Conservation (phyloP, 2,797 vertebrate genomes). For the Craterocephalus amniculus region DNA sequence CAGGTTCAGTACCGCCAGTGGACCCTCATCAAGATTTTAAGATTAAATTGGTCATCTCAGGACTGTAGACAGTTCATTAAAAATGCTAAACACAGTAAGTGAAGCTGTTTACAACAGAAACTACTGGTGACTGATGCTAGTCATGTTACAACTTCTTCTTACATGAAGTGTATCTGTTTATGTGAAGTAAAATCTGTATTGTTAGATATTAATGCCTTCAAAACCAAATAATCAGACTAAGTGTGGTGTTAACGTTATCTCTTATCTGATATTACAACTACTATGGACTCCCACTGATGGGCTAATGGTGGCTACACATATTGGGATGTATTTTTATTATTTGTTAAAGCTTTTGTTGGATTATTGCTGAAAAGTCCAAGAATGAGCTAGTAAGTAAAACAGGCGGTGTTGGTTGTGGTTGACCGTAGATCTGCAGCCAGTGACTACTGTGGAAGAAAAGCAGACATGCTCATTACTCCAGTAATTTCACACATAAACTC, state of each 20-base stretch:
- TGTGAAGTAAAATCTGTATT: background rate
- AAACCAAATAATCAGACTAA: too few species aligned
- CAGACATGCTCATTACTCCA: background rate
- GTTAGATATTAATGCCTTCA: too few species aligned
- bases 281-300: too few species aligned
- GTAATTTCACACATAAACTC: background rate
- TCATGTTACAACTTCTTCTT: background rate
- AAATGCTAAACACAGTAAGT: too few species aligned
- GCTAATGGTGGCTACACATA: too few species aligned
- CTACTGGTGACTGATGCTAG: background rate
- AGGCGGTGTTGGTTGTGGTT: background rate
- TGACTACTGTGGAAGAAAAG: background rate
- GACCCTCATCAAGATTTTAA: background rate
- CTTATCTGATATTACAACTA: too few species aligned
- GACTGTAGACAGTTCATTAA: background rate
- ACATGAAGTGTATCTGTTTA: background rate
- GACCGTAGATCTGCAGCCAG: background rate
- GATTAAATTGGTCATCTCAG: background rate
- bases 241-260: too few species aligned
- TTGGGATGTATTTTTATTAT: too few species aligned
- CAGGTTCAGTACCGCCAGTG: background rate
- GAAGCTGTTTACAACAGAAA: background rate
- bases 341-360: too few species aligned
- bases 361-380: too few species aligned
- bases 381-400: background rate